These are phyloP conservation scores for Cottus gobio DNA, from an alignment of 2,113 vertebrate species.

Conservation along the genomic window DNA sequence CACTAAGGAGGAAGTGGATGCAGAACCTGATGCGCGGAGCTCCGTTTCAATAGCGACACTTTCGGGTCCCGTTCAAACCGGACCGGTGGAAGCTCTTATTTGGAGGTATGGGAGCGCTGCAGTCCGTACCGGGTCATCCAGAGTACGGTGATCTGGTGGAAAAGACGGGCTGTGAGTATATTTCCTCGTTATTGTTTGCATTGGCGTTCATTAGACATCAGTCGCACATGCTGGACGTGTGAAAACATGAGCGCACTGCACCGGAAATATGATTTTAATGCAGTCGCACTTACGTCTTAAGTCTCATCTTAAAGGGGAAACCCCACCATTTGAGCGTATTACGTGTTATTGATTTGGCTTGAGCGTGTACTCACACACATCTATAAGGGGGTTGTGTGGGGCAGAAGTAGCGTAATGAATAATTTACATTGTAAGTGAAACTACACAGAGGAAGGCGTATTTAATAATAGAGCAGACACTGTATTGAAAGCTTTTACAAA, in stretches of 20 bases:
- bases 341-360: too few species aligned
- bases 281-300: neutral
- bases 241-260: conserved; percentile 14
- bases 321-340: neutral
- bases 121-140: conserved; percentile 83
- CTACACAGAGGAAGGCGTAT: neutral
- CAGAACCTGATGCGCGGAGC: conserved; percentile 16
- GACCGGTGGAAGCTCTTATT: too few species aligned
- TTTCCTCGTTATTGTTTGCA: neutral
- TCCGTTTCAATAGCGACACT: neutral
- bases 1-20: conserved; percentile 21
- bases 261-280: neutral
- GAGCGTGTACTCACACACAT: neutral
- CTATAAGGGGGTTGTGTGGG: neutral
- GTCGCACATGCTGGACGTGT: neutral
- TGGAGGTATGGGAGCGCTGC: conserved; percentile 86
- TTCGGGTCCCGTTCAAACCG: neutral
- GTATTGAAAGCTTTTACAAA: neutral
- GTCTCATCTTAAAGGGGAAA: conserved; percentile 1
- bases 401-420: conserved; percentile 43
- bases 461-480: conserved; percentile 46
- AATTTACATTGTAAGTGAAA: conserved; percentile 55
- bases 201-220: neutral
- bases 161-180: conserved; percentile 93
- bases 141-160: conserved; percentile 85